Conservation (phyloP, 2,797 vertebrate species). For the Pangasius krempfi region DNA sequence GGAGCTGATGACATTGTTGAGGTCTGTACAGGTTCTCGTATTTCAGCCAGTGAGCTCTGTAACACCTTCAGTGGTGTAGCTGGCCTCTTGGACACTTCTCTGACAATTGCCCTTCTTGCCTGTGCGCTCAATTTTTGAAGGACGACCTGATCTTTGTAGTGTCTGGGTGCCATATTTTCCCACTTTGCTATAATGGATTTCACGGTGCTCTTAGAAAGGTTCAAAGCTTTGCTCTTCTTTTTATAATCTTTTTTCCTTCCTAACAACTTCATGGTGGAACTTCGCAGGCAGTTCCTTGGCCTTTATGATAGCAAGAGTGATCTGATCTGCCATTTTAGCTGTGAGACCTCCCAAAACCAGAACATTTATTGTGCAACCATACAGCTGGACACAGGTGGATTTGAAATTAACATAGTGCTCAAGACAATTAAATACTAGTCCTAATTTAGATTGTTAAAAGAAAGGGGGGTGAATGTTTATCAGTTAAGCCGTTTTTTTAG, state of each 20-base stretch:
- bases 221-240: not conserved
- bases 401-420: not conserved
- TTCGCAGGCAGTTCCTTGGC: not conserved
- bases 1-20: not conserved
- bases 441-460: not conserved
- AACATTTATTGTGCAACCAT: not conserved
- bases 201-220: not conserved
- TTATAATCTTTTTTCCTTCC: not conserved
- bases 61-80: not conserved
- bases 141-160: not conserved
- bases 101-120: not conserved
- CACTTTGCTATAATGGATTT: not conserved
- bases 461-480: not conserved
- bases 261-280: not conserved
- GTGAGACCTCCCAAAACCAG: not conserved
- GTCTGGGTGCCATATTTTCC: not conserved
- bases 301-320: not conserved
- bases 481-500: not conserved
- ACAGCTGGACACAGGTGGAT: not conserved
- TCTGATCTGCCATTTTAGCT: not conserved
- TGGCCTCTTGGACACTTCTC: not conserved
- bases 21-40: not conserved
- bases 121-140: not conserved
- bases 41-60: not conserved
- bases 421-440: not conserved